These are phyloP conservation scores for Willowsia nigromaculata DNA, from an alignment of 2,888 invertebrate species.

Conservation along the genomic window DNA sequence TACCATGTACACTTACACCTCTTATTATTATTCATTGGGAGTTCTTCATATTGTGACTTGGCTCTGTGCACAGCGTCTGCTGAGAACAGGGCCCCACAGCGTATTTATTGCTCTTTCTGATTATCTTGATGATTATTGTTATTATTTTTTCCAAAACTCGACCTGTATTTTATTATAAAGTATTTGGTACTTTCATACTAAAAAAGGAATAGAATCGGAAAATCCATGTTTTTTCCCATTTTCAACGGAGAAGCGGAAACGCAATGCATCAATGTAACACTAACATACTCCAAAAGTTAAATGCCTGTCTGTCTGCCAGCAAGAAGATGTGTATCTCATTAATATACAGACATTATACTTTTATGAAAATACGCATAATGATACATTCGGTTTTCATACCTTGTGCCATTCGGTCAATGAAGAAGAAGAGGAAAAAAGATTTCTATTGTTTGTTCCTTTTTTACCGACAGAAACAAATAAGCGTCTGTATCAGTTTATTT, in stretches of 20 bases:
- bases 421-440: background rate
- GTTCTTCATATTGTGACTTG: background rate
- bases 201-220: background rate
- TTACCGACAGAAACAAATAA: slow-evolving; percentile 50
- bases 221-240: background rate
- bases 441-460: background rate
- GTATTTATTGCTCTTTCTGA: slow-evolving; percentile 58
- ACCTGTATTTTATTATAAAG: background rate
- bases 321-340: slow-evolving; percentile 29
- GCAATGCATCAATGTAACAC: background rate
- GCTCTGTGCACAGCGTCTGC: slow-evolving; percentile 28
- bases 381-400: background rate
- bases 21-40: background rate
- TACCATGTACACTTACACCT: background rate
- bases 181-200: background rate
- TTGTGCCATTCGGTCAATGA: slow-evolving; percentile 28
- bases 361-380: background rate
- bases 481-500: slow-evolving; percentile 38
- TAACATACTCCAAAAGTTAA: background rate
- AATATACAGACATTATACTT: slow-evolving; percentile 1
- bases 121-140: slow-evolving; percentile 61
- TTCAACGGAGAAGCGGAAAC: slow-evolving; percentile 31
- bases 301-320: slow-evolving; percentile 62
- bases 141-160: slow-evolving; percentile 25
- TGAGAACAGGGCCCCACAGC: slow-evolving; percentile 64